Evolutionary conservation across 2,113 vertebrate genomes (phyloP).

Genomic region (Mesitornis unicolor): DNA sequence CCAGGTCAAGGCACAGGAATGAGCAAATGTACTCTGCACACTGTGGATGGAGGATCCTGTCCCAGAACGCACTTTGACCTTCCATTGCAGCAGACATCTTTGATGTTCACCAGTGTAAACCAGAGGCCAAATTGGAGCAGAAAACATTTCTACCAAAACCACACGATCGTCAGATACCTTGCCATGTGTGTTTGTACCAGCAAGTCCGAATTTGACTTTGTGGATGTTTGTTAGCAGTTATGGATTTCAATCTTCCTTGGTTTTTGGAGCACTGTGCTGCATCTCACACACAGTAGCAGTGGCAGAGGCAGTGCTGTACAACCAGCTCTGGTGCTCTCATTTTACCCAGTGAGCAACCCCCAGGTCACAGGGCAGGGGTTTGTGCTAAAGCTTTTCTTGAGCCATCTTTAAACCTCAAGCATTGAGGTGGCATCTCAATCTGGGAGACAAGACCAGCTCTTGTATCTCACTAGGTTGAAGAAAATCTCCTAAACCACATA

Average conservation of each 20-base stretch:
- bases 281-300: background rate
- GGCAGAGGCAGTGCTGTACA: background rate
- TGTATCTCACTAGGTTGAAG: background rate
- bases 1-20: conserved; percentile 1
- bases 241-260: background rate
- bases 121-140: background rate
- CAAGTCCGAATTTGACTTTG: background rate
- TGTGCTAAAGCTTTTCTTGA: background rate
- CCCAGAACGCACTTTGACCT: background rate
- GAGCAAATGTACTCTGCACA: background rate
- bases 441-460: background rate
- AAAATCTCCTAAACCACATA: background rate
- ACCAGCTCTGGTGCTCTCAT: background rate
- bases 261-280: background rate
- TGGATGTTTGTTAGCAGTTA: background rate
- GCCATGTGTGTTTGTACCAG: fast-evolving
- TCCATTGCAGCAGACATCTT: background rate
- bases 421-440: fast-evolving
- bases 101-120: background rate
- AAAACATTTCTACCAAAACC: background rate
- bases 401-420: background rate
- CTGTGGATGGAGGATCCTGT: background rate
- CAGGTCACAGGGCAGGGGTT: background rate
- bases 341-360: background rate
- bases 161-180: background rate